These are phyloP conservation scores for Acanthis flammea DNA, from an alignment of 2,797 vertebrate species.

Conservation along the genomic window DNA sequence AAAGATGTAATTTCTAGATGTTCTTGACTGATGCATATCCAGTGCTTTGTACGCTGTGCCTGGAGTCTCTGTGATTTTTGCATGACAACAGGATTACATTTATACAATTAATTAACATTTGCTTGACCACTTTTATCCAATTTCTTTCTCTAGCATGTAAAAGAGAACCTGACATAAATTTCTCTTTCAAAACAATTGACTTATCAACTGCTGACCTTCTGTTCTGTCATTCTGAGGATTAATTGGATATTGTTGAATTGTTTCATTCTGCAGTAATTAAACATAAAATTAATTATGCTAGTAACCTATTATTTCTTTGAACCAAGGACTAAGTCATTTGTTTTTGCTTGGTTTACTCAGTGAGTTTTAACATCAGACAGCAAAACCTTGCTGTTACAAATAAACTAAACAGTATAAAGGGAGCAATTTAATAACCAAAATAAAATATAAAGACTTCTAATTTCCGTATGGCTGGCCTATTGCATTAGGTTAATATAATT, in stretches of 20 bases:
- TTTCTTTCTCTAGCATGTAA: constrained; percentile 80
- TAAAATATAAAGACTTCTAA: constrained; percentile 76
- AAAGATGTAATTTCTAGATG: constrained; percentile 12
- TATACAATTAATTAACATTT: constrained; percentile 82
- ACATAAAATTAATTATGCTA: constrained; percentile 85
- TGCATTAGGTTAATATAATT: constrained; percentile 80
- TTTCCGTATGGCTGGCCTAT: constrained; percentile 78
- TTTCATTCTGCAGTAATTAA: constrained; percentile 84
- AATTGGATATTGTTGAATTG: constrained; percentile 83
- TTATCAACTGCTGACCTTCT: constrained; percentile 84
- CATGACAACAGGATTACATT: constrained; percentile 75
- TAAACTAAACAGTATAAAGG: constrained; percentile 71
- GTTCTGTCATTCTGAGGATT: constrained; percentile 79
- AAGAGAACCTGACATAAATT: constrained; percentile 82
- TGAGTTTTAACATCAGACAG: constrained; percentile 67
- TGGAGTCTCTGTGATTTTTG: constrained; percentile 67
- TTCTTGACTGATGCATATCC: not conserved
- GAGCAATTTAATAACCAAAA: constrained; percentile 76
- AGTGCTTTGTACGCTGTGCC: constrained; percentile 3
- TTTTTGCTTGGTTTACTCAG: constrained; percentile 78
- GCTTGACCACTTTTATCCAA: constrained; percentile 83
- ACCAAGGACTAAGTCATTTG: constrained; percentile 79
- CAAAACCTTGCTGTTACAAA: constrained; percentile 66
- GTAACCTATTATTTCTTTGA: constrained; percentile 82
- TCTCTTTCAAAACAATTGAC: constrained; percentile 84